phyloP scores from a whole-genome alignment of 2,797 vertebrate genomes.

The Argya squamiceps region DNA sequence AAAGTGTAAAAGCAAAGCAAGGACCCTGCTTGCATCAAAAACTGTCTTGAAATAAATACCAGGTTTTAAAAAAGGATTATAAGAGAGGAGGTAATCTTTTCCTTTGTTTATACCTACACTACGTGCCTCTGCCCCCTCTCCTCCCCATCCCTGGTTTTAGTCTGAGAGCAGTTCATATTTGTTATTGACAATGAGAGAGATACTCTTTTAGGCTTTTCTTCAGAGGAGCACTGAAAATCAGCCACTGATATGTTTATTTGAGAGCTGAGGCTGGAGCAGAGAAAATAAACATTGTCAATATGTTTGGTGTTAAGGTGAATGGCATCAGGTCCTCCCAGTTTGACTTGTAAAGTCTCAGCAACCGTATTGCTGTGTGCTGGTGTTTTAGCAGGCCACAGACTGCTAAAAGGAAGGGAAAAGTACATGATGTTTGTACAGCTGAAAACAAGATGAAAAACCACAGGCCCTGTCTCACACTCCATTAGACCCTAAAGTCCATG shows the following conservation, averaged over 20 bases:
- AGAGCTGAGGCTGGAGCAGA: conserved; percentile 69
- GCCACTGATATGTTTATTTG: conserved; percentile 73
- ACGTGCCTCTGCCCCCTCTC: background rate
- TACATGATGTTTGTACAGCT: conserved; percentile 95
- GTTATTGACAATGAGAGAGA: conserved; percentile 41
- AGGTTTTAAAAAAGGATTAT: background rate
- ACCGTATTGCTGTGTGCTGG: conserved; percentile 34
- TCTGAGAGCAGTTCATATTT: conserved; percentile 21
- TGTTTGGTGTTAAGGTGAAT: conserved; percentile 77
- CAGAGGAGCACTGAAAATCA: conserved; percentile 60
- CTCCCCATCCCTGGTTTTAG: background rate
- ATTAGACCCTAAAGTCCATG: conserved; percentile 92
- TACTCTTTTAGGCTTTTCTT: conserved; percentile 54
- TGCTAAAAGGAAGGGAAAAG: conserved; percentile 76
- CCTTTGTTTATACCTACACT: background rate
- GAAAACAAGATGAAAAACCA: conserved; percentile 96
- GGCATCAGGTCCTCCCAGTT: conserved; percentile 63
- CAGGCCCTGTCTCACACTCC: conserved; percentile 93
- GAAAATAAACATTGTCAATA: conserved; percentile 81
- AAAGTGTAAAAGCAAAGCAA: conserved; percentile 16
- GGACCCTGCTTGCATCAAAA: background rate
- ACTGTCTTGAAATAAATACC: background rate
- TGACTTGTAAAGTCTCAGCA: conserved; percentile 75
- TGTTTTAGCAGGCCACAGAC: conserved; percentile 66
- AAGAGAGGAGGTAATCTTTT: background rate